A percentile compares a stretch with the other conserved stretches of the same genome.
Evolutionary conservation across 1,140 invertebrate species (phyloP).

Genomic region (Galleria mellonella): DNA sequence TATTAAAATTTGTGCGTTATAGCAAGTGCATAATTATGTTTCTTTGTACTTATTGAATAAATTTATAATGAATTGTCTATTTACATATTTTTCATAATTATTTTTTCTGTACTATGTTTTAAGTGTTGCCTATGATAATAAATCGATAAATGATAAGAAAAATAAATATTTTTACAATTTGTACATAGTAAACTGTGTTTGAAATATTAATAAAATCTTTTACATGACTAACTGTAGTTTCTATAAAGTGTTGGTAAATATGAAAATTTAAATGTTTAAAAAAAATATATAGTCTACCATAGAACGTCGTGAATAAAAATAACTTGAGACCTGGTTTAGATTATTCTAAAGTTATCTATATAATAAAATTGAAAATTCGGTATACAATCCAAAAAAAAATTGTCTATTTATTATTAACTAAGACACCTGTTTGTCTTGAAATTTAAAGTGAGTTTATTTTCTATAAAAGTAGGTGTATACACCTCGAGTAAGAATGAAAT

Average conservation of each 20-base stretch:
- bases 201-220: conserved; percentile 70
- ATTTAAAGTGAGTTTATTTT: too few species aligned
- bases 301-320: not conserved
- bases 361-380: too few species aligned
- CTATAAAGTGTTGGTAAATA: too few species aligned
- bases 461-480: too few species aligned
- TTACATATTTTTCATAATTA: conserved; percentile 48
- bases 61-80: conserved; percentile 46
- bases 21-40: conserved; percentile 26
- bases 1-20: conserved; percentile 18
- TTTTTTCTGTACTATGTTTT: conserved; percentile 51
- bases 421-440: too few species aligned
- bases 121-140: conserved; percentile 66
- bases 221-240: conserved; percentile 23
- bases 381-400: too few species aligned
- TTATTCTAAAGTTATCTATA: too few species aligned
- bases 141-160: conserved; percentile 65
- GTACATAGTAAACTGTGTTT: conserved; percentile 69
- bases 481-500: too few species aligned
- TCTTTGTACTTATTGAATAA: conserved; percentile 60
- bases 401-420: too few species aligned
- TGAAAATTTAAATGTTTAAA: not conserved
- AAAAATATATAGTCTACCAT: not conserved
- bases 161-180: conserved; percentile 72
- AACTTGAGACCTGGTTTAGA: too few species aligned